Conservation (phyloP, 1,140 invertebrate genomes). For the Pristionchus pacificus region DNA sequence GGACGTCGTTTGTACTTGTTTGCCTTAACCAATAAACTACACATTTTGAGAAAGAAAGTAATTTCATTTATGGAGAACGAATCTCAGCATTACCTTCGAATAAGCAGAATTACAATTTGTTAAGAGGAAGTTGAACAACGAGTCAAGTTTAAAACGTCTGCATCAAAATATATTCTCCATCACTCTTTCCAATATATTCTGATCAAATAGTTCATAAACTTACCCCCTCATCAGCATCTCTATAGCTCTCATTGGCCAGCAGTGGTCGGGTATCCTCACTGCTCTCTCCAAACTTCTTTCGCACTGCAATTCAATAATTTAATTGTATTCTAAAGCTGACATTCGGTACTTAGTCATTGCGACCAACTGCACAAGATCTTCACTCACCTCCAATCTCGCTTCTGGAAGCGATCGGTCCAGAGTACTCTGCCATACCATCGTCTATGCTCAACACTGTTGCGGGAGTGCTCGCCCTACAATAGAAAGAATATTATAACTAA, state of each 20-base stretch:
- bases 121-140: not conserved
- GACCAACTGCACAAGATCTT: not conserved
- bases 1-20: conserved; percentile 29
- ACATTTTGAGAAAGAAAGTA: conserved; percentile 9
- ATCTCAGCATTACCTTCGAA: not conserved
- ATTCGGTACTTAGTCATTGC: not conserved
- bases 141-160: not conserved
- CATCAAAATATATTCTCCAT: not conserved
- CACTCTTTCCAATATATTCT: not conserved
- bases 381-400: not conserved
- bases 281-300: not conserved
- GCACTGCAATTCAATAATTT: too few relatives aligned
- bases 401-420: too few relatives aligned
- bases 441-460: not conserved
- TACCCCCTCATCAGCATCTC: not conserved
- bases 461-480: not conserved
- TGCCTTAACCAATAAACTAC: conserved; percentile 10
- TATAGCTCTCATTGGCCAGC: not conserved
- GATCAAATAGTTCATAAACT: too few relatives aligned
- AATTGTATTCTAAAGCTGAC: too few relatives aligned
- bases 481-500: too few relatives aligned
- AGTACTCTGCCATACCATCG: not conserved
- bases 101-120: conserved; percentile 1
- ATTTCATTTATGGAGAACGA: conserved; percentile 7
- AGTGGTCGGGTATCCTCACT: not conserved